Base-by-base conservation (phyloP, 2,797 vertebrate species). In the Setipinna tenuifilis region DNA sequence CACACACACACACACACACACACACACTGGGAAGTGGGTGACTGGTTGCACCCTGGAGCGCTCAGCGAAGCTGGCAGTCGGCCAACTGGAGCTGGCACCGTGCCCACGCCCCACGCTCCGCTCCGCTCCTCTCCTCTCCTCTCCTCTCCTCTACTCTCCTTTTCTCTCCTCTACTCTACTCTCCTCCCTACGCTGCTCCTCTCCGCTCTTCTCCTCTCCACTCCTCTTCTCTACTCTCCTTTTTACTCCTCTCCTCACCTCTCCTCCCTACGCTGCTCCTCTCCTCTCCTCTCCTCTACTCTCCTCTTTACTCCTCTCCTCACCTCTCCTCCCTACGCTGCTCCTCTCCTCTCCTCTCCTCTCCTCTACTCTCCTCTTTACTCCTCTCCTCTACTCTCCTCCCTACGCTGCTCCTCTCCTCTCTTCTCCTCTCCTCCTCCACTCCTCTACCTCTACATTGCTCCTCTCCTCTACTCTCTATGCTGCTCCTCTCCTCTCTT, bases 21-120 rank as follows among this genome's bases (percentile, higher is more conserved):
- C 23, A 75, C 31, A 75, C 31, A 44, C 71, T 19, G 6, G 81
- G 82, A 83, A 84, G 85, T 87, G 84, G 84, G 82, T 86, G 82
- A 88, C 80, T 46, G 84, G 88, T 88, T 86, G 84, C 78, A 82
- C 88, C 88, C 88, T 87, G 81, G 68, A 87, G 86, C 84, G 85
- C 85, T 83, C 25, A 87, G 80, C 81, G 44, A 21, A 78, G 68
- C 62, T 87, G 84, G 85, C 46, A 16, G 7, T 28, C 31, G 57
- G 87, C 89, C 89, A 90, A 81, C 87, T 86, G 85, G 88, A 88
- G 83, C 82, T 23, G 87, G 84, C 82, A 54, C 17, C 6, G 46
- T 89, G 85, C 88, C 88, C 35, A 12, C 35, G 31, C 19, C 31
- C 23, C 71, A 44, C 71, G 14, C 71, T 41, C 71, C 71, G 9